A percentile compares a stretch with the other conserved stretches of the same genome.
These are phyloP conservation scores for Alethe diademata DNA, from an alignment of 2,113 vertebrate species.

Conservation along the genomic window DNA sequence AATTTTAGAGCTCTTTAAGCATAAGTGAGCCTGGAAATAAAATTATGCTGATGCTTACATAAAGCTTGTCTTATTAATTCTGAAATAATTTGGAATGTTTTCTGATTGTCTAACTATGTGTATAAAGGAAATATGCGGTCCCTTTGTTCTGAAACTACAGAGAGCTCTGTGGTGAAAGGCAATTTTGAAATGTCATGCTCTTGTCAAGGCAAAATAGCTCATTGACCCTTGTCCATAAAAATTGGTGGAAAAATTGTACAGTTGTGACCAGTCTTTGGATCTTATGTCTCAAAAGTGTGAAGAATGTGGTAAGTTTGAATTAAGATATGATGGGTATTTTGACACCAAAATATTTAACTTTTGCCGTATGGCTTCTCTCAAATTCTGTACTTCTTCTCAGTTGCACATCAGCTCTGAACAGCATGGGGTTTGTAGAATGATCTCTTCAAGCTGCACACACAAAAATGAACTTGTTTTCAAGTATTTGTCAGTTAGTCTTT, in stretches of 20 bases:
- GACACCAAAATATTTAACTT: neutral
- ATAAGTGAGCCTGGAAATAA: neutral
- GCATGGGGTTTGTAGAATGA: neutral
- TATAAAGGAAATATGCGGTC: neutral
- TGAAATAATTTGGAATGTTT: neutral
- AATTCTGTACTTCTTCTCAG: neutral
- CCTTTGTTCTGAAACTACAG: neutral
- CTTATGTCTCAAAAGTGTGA: neutral
- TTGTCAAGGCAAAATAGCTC: neutral
- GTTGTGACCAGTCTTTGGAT: neutral
- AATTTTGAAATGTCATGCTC: neutral
- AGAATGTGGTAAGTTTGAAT: neutral
- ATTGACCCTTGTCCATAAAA: neutral
- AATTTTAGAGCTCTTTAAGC: neutral
- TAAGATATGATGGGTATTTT: neutral
- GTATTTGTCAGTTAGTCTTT: neutral
- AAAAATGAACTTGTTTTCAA: neutral
- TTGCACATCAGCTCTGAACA: neutral
- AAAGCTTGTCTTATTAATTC: neutral
- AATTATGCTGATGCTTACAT: neutral
- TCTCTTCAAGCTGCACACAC: neutral
- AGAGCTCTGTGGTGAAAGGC: neutral
- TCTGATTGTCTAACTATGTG: neutral
- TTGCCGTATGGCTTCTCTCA: neutral
- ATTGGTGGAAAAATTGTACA: neutral